These are phyloP conservation scores for Halichondria panicea DNA, from an alignment of 37 sponge, comb jelly and placozoan species.

Conservation along the genomic window DNA sequence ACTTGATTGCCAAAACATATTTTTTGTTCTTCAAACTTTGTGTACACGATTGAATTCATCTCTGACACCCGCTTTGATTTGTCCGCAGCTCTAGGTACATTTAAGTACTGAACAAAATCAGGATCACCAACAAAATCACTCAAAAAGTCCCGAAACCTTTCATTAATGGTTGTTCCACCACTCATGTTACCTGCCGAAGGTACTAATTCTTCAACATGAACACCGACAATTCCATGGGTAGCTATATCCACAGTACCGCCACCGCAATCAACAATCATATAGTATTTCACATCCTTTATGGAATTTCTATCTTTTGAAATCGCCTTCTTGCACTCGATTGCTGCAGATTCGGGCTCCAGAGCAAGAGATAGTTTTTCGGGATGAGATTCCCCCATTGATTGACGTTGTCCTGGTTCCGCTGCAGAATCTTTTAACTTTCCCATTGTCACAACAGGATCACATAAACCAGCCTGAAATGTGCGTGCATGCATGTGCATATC, in stretches of 20 bases:
- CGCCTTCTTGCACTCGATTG: slow-evolving; percentile 18
- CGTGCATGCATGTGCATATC: no score
- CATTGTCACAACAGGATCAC: no score
- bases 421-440: no score
- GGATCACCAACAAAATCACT: slow-evolving; percentile 7
- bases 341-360: slow-evolving; percentile 47
- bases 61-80: slow-evolving; percentile 4
- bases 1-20: slow-evolving; percentile 9
- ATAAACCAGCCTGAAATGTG: no score
- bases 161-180: slow-evolving; percentile 29
- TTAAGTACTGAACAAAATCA: background rate
- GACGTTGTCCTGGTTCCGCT: no score
- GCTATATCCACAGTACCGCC: slow-evolving; percentile 51
- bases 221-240: slow-evolving; percentile 6
- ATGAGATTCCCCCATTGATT: no score
- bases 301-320: background rate
- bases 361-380: slow-evolving; percentile 44
- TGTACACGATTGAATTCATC: slow-evolving; percentile 8
- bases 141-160: slow-evolving; percentile 13
- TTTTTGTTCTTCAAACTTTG: slow-evolving; percentile 35
- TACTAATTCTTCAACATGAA: slow-evolving; percentile 7
- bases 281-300: background rate
- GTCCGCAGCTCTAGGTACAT: background rate
- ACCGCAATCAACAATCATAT: slow-evolving; percentile 37
- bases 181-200: slow-evolving; percentile 30